phyloP scores from a whole-genome alignment of 2,888 invertebrate genomes.

The Hypomecis punctinalis region DNA sequence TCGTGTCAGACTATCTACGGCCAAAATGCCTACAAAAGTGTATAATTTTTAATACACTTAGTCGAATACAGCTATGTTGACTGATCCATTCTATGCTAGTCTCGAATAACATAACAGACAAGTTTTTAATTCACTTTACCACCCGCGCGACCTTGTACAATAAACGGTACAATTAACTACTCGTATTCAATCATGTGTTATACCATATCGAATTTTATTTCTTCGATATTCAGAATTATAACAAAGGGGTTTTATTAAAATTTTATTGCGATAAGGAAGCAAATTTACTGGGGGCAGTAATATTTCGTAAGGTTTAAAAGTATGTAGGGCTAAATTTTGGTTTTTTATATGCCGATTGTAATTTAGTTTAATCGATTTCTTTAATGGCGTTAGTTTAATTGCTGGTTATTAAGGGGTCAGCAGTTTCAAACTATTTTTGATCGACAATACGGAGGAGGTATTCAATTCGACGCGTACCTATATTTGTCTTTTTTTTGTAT shows the following conservation, averaged over 20 bases:
- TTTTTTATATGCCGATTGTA: neutral
- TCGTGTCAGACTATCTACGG: conserved; percentile 1
- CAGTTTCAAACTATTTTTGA: too few species aligned
- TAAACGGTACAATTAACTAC: conserved; percentile 28
- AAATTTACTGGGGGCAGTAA: conserved; percentile 2
- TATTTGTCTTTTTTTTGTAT: too few species aligned
- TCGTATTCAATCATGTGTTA: conserved; percentile 11
- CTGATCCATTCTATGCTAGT: conserved; percentile 11
- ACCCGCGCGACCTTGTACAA: conserved; percentile 28
- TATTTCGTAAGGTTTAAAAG: neutral
- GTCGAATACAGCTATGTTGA: conserved; percentile 1
- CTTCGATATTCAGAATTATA: conserved; percentile 4
- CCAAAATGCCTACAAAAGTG: conserved; percentile 4
- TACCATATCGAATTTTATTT: conserved; percentile 8
- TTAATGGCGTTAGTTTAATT: neutral
- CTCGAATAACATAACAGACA: conserved; percentile 15
- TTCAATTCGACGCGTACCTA: too few species aligned
- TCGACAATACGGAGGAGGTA: too few species aligned
- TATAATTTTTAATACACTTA: conserved; percentile 19
- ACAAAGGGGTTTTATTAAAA: neutral
- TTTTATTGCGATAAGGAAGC: conserved; percentile 8
- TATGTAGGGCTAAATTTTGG: neutral
- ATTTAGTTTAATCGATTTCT: neutral
- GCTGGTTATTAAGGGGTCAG: too few species aligned
- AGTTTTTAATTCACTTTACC: conserved; percentile 34